A percentile compares a stretch with the other conserved stretches of the same genome.
Evolutionary conservation across 2,797 vertebrate species (phyloP).

Genomic region (Eospalax fontanierii): DNA sequence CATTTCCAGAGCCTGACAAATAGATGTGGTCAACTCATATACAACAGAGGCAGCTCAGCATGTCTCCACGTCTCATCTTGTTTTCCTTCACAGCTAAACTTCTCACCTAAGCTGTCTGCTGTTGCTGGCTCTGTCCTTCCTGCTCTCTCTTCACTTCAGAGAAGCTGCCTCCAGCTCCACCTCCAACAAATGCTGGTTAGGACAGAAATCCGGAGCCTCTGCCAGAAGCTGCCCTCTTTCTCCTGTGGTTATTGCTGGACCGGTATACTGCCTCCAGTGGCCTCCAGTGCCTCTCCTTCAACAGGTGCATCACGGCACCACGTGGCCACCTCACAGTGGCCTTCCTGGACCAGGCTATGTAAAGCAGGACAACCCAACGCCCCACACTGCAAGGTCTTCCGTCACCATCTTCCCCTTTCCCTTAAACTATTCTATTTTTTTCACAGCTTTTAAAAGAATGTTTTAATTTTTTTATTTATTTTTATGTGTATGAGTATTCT

Average conservation of each 20-base stretch:
- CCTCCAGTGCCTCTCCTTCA: not conserved
- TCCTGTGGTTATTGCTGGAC: not conserved
- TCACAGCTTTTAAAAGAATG: not conserved
- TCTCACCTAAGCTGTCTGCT: not conserved
- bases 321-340: not conserved
- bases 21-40: not conserved
- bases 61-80: not conserved
- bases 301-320: fast-evolving
- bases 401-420: not conserved
- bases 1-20: not conserved
- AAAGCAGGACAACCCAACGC: too few species aligned
- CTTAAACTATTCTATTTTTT: not conserved
- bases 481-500: too few species aligned
- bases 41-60: not conserved
- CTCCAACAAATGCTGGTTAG: not conserved
- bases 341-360: not conserved
- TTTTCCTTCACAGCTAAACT: not conserved
- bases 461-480: too few species aligned
- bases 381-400: not conserved
- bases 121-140: not conserved
- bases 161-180: not conserved
- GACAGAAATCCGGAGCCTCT: not conserved
- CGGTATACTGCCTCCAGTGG: fast-evolving
- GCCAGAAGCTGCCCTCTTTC: not conserved
- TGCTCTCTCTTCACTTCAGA: not conserved